These are phyloP conservation scores for Drosophila mettleri DNA, from an alignment of 2,888 invertebrate genomes.

Conservation along the genomic window DNA sequence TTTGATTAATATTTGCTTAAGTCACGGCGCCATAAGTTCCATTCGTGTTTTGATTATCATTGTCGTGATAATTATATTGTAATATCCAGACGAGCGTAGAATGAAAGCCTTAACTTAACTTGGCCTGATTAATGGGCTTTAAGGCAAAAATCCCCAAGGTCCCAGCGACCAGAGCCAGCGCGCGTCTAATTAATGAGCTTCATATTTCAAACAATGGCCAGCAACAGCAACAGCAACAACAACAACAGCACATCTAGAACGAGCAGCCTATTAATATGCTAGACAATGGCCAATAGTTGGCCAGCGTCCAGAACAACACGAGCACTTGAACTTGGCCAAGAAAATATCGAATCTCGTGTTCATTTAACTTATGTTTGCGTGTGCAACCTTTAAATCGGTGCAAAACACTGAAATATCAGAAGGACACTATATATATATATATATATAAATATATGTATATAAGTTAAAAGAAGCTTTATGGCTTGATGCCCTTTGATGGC, in stretches of 20 bases:
- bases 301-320: conserved; percentile 11
- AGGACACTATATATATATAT: neutral
- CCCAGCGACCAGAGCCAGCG: conserved; percentile 46
- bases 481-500: neutral
- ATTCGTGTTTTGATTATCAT: conserved; percentile 30
- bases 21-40: conserved; percentile 51
- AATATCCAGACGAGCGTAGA: conserved; percentile 49
- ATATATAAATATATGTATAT: too few species aligned
- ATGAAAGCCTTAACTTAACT: conserved; percentile 43
- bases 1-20: conserved; percentile 62
- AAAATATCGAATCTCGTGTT: neutral
- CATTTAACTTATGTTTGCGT: conserved; percentile 1
- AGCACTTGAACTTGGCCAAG: conserved; percentile 20
- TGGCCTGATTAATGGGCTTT: conserved; percentile 61
- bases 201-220: conserved; percentile 42
- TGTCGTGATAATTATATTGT: conserved; percentile 65
- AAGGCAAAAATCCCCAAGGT: conserved; percentile 55
- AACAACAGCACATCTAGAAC: neutral
- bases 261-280: conserved; percentile 53
- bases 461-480: neutral
- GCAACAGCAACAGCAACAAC: conserved; percentile 17
- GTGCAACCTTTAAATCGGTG: neutral
- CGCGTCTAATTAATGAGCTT: conserved; percentile 69
- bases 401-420: neutral
- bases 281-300: conserved; percentile 31